Conservation (phyloP, 2,113 vertebrate species). For the Gobiocypris rarus region DNA sequence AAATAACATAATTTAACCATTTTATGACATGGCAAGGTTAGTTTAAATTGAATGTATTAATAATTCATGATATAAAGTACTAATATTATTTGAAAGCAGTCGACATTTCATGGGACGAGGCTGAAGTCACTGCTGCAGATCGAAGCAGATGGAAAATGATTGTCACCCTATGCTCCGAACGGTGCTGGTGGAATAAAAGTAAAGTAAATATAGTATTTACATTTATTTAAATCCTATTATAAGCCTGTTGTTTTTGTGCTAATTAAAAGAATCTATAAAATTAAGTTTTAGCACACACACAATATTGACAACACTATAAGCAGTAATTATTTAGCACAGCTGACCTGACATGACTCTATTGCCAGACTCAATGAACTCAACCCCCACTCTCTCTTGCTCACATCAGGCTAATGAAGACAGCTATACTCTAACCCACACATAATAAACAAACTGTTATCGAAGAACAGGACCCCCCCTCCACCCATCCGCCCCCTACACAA, state of each 20-base stretch:
- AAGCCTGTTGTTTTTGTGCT: too few relatives aligned
- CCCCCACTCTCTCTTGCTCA: constrained; percentile 45
- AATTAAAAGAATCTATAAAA: too few relatives aligned
- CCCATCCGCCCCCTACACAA: not conserved
- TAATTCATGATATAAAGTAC: not conserved
- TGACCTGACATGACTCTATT: not conserved
- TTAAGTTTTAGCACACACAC: not conserved
- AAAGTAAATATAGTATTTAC: too few relatives aligned
- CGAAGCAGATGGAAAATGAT: too few relatives aligned
- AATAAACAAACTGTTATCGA: constrained; percentile 37
- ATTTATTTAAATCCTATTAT: too few relatives aligned
- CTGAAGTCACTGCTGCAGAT: too few relatives aligned
- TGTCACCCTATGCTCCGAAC: too few relatives aligned
- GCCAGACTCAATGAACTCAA: constrained; percentile 31
- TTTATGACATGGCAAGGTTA: not conserved
- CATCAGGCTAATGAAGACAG: constrained; percentile 61
- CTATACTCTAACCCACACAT: constrained; percentile 4
- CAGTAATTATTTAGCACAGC: not conserved
- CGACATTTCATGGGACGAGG: too few relatives aligned
- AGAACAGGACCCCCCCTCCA: not conserved
- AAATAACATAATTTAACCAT: not conserved
- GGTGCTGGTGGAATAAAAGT: too few relatives aligned
- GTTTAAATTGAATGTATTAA: not conserved
- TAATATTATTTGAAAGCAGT: too few relatives aligned
- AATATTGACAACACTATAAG: not conserved